phyloP scores from a whole-genome alignment of 2,888 invertebrate species.

The Netelia virgata region DNA sequence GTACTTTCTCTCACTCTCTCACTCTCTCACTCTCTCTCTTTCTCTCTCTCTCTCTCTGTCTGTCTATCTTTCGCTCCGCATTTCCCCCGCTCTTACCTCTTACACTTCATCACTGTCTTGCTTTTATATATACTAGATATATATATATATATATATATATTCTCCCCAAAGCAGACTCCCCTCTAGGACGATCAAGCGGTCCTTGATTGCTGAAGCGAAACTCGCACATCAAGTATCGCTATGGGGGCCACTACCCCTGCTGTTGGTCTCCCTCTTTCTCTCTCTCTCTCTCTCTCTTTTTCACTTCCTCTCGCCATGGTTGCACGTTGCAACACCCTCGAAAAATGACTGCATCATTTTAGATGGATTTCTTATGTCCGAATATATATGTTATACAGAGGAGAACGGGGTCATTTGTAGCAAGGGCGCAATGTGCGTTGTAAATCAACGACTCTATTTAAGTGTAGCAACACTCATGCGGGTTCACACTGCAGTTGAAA shows the following conservation, averaged over 20 bases:
- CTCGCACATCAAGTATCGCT: conserved; percentile 59
- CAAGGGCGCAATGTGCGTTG: too few relatives aligned
- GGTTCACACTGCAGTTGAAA: too few relatives aligned
- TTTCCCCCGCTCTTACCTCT: conserved; percentile 22
- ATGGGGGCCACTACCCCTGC: conserved; percentile 3
- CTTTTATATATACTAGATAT: conserved; percentile 35
- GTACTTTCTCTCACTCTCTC: conserved; percentile 33
- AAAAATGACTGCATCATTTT: conserved; percentile 59
- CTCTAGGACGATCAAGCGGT: conserved; percentile 73
- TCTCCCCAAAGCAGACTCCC: conserved; percentile 65
- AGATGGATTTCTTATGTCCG: conserved; percentile 18
- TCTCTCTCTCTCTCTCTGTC: conserved; percentile 26
- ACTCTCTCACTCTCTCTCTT: conserved; percentile 18
- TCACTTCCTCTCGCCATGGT: conserved; percentile 24
- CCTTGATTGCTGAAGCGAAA: conserved; percentile 73
- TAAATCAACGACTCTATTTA: too few relatives aligned
- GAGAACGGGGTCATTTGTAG: too few relatives aligned
- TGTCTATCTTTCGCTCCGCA: background rate
- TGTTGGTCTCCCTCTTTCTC: background rate
- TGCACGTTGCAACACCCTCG: conserved; percentile 10
- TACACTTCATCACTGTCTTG: conserved; percentile 23
- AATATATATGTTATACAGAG: background rate
- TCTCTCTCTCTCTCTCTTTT: background rate
- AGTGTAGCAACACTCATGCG: too few relatives aligned
- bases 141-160: background rate